Conservation (phyloP, 2,797 vertebrate species). For the Cyclopterus lumpus region DNA sequence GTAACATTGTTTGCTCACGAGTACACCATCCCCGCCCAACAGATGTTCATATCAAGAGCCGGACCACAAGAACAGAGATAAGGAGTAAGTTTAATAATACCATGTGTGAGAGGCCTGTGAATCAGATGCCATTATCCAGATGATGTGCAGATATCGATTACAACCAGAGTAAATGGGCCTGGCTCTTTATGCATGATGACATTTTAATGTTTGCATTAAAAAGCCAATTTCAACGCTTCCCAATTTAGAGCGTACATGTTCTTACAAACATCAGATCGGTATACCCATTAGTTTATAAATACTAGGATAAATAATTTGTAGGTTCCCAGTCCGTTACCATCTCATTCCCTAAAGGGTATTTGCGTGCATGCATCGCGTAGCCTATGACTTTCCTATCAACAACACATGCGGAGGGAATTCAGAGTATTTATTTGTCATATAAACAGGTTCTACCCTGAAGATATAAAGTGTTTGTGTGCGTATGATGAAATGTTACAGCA, state of each 20-base stretch:
- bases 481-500: conserved; percentile 16
- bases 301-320: neutral
- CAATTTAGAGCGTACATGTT: neutral
- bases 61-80: neutral
- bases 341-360: neutral
- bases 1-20: neutral
- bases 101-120: neutral
- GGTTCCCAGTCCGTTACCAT: neutral
- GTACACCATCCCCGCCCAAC: neutral
- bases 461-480: neutral
- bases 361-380: neutral
- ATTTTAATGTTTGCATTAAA: no score
- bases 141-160: neutral
- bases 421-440: neutral
- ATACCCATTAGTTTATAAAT: no score
- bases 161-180: neutral
- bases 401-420: neutral
- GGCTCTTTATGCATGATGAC: neutral
- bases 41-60: neutral
- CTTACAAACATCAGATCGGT: neutral
- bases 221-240: neutral
- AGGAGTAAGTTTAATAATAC: neutral
- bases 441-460: neutral
- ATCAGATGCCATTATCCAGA: neutral
- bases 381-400: neutral